Base-by-base conservation (phyloP, 2,888 invertebrate genomes). In the Eristalinus aeneus region DNA sequence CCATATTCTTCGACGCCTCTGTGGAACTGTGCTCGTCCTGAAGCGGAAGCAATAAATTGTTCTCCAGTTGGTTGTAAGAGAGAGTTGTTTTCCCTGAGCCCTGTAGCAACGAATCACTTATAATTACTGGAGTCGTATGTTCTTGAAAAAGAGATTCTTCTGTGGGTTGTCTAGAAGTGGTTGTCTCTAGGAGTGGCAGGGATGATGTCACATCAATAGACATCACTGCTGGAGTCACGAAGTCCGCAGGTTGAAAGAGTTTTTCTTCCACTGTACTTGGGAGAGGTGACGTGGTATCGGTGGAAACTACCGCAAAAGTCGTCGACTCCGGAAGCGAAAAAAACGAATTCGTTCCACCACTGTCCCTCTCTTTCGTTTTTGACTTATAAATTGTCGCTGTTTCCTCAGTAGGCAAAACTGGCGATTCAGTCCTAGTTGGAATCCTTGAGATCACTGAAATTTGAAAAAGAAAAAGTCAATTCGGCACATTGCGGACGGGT, bases 401-500 rank as follows among this genome's bases (percentile, higher is more conserved):
- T n/a, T 2, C 12, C 22, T 75, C 79, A 5, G 71, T 56, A 0
- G 77, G 77, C 5, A 72, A 20, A 20, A 3, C 22, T 11, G 22
- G 9, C 20, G 11, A 20, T 20, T 56, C 56, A 0, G 10, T 39
- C n/a, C 76, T 73, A 8, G 60, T 60, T 23, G 80, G 36, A 22
- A 68, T 64, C 12, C 72, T 77, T 6, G 81, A 34, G 69, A 77
- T 86, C 22, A 86, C 85, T 86, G 12, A 10, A 81, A 81, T 22
- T 46, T 16, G 12, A 12, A 12, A 23, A 2, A 39, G 2, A 8
- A 12, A 12, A 27, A 23, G 11, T 56, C 5, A 27, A 23, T 5
- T 56, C 39, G 6, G 12, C 39, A 9, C 46, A 12, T 23, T 22
- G 22, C 9, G 0, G 12, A 0, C 10, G 8, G 12, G 0, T 23